Conservation (phyloP, 1,140 invertebrate species). For the Listronotus bonariensis region DNA sequence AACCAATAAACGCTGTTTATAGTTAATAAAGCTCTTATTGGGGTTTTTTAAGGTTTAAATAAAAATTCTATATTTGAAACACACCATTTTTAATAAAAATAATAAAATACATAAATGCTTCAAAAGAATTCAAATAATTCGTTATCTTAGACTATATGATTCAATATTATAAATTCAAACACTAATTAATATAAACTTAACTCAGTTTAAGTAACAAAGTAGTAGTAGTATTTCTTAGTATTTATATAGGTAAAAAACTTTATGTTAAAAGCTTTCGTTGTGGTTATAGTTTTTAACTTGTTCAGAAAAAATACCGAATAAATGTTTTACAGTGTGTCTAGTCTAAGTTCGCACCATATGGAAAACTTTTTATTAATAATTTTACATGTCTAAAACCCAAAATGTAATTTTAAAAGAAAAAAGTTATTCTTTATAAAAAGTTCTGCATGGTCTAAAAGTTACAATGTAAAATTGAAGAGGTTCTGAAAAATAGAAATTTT, state of each 20-base stretch:
- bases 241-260: conserved; percentile 18
- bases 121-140: conserved; percentile 46
- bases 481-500: no score
- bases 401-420: no score
- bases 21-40: no score
- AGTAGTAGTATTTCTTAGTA: conserved; percentile 30
- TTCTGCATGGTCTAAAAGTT: no score
- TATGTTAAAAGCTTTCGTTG: conserved; percentile 21
- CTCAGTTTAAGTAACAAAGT: conserved; percentile 43
- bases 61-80: conserved; percentile 40
- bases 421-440: no score
- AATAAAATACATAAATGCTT: conserved; percentile 54
- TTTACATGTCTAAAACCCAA: no score
- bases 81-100: conserved; percentile 56
- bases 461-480: no score
- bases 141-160: conserved; percentile 36
- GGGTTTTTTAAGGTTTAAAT: background rate
- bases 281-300: no score
- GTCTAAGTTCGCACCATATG: no score
- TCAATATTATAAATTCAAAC: conserved; percentile 43
- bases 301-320: conserved; percentile 5
- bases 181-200: conserved; percentile 36
- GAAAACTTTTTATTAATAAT: no score
- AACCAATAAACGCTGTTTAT: no score
- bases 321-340: no score